Base-by-base conservation (phyloP, 2,113 vertebrate species). In the Oreochromis niloticus region DNA sequence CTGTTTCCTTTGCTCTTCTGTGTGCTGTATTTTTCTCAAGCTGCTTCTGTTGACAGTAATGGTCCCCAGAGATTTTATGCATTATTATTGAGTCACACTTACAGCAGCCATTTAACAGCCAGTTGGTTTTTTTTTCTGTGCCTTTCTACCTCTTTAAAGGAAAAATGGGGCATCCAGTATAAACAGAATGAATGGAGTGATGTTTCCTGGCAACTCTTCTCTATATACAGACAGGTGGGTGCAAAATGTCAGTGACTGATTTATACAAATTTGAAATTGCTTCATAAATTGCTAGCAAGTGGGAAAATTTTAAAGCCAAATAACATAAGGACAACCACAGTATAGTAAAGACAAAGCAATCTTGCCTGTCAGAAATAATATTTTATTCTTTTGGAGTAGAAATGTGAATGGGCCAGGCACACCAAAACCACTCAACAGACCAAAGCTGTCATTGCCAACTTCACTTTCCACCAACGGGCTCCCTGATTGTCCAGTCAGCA, bases 141-240 rank as follows among this genome's bases (percentile, higher is more conserved):
- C 36, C 86, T 92, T 86, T 92, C 50, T 85, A 48, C 68, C 80
- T 91, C 27, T 92, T 87, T 90, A 6, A 88, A 99, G 98, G 96
- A 99, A 99, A 97, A 98, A 97, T 91, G 98, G 96, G 91, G 97
- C 97, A 50, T 97, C 92, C 93, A 97, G 97, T 96, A 96, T 98
- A 94, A 99, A 97, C 96, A 96, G 97, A 93, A 97, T 99, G 98
- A 99, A 99, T 94, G 98, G 98, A 91, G 98, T 98, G 92, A 98
- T 98, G 98, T 98, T 98, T 95, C 97, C 98, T 91, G 98, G 97
- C 86, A 98, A 97, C 92, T 97, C 98, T 36, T 96, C 97, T 88
- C 95, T 95, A 85, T 98, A 97, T 94, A 95, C 97, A 90, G 98
- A 99, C 85, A 98, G 98, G 98, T 99, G 87, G 94, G 96, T 59